Conservation (phyloP, 2,888 invertebrate species). For the Drosophila cyrtoloma region DNA sequence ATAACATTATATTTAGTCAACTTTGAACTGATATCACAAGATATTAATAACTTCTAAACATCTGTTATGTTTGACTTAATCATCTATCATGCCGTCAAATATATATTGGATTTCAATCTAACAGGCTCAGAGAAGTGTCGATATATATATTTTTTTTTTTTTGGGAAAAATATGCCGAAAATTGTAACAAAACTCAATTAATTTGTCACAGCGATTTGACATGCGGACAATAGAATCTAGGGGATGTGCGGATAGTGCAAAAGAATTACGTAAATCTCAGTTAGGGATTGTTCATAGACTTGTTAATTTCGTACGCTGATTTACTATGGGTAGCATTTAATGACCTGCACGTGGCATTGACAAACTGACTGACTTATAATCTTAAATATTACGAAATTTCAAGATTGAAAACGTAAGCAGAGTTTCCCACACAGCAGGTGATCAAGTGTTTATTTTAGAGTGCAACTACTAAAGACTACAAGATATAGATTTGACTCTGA, state of each 20-base stretch:
- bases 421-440: slow-evolving; percentile 70
- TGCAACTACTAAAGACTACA: slow-evolving; percentile 10
- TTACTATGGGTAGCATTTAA: slow-evolving; percentile 48
- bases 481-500: slow-evolving; percentile 22
- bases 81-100: slow-evolving; percentile 64
- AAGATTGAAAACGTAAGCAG: background rate
- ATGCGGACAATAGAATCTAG: slow-evolving; percentile 35
- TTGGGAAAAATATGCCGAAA: slow-evolving; percentile 46
- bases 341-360: slow-evolving; percentile 41
- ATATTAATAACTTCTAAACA: slow-evolving; percentile 30
- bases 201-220: slow-evolving; percentile 74
- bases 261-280: slow-evolving; percentile 32
- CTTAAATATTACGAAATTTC: slow-evolving; percentile 1
- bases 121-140: slow-evolving; percentile 35
- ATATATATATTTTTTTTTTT: slow-evolving; percentile 34
- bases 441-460: slow-evolving; percentile 15
- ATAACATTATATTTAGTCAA: background rate
- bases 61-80: slow-evolving; percentile 47
- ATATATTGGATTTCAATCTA: slow-evolving; percentile 59
- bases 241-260: slow-evolving; percentile 20
- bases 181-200: slow-evolving; percentile 67
- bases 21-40: background rate
- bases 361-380: slow-evolving; percentile 4
- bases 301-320: slow-evolving; percentile 24
- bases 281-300: slow-evolving; percentile 17